Conservation (phyloP, 1,140 invertebrate genomes). For the Lordiphosa stackelbergi region DNA sequence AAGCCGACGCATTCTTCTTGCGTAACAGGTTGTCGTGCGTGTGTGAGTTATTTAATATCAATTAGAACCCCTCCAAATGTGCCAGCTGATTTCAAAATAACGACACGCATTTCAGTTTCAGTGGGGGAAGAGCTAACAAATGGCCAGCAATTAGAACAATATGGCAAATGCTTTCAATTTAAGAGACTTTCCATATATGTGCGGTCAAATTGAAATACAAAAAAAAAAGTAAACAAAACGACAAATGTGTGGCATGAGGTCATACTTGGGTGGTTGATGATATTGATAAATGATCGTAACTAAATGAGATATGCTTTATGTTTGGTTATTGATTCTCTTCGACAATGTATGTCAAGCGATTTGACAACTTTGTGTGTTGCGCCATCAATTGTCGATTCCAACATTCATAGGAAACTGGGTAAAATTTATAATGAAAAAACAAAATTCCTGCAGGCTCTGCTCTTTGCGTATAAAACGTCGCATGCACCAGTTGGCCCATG, state of each 20-base stretch:
- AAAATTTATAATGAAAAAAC: too few relatives aligned
- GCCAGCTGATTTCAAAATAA: constrained; percentile 70
- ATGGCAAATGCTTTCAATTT: constrained; percentile 65
- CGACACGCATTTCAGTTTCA: constrained; percentile 64
- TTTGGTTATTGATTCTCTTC: constrained; percentile 3
- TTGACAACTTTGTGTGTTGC: too few relatives aligned
- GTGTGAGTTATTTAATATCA: constrained; percentile 68
- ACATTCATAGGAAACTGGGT: too few relatives aligned
- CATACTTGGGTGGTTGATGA: constrained; percentile 29
- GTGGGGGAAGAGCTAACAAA: constrained; percentile 42
- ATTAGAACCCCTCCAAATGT: constrained; percentile 47
- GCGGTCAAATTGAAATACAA: constrained; percentile 22
- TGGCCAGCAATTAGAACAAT: constrained; percentile 71
- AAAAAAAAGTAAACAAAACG: constrained; percentile 1
- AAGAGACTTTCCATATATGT: constrained; percentile 56
- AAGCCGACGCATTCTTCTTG: constrained; percentile 21
- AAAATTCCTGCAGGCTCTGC: too few relatives aligned
- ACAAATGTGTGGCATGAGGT: constrained; percentile 54
- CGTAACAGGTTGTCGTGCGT: constrained; percentile 55
- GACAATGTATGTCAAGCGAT: too few relatives aligned
- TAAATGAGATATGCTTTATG: constrained; percentile 16
- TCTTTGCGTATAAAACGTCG: too few relatives aligned
- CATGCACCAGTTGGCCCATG: too few relatives aligned
- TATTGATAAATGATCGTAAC: constrained; percentile 66
- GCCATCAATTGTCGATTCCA: too few relatives aligned